Conservation (phyloP, 2,888 invertebrate genomes). For the Epiblema foenella region DNA sequence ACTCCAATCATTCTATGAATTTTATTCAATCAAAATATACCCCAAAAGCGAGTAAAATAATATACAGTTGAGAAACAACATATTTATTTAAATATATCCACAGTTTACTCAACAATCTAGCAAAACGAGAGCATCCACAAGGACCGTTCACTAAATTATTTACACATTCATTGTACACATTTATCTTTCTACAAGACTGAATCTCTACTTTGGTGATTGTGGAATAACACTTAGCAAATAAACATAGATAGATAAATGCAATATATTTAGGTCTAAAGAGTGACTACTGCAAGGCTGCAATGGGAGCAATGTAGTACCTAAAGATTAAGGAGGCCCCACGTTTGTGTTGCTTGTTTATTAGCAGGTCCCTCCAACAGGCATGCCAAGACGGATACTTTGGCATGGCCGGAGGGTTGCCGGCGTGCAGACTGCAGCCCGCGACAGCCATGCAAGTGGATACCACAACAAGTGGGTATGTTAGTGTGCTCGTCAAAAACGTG, state of each 20-base stretch:
- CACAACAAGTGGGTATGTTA: conserved; percentile 97
- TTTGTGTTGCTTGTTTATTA: conserved; percentile 90
- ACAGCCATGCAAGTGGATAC: conserved; percentile 97
- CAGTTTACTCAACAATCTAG: conserved; percentile 77
- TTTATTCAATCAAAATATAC: conserved; percentile 46
- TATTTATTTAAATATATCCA: conserved; percentile 79
- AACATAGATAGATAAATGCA: conserved; percentile 77
- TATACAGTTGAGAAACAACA: conserved; percentile 69
- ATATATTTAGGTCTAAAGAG: conserved; percentile 57
- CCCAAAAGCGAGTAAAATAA: conserved; percentile 49
- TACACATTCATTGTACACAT: conserved; percentile 76
- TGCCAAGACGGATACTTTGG: conserved; percentile 92
- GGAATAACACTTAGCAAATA: conserved; percentile 83
- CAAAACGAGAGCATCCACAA: conserved; percentile 74
- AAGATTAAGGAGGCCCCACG: conserved; percentile 93
- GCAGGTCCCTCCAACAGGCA: conserved; percentile 92
- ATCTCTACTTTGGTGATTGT: conserved; percentile 78
- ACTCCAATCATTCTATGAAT: conserved; percentile 45
- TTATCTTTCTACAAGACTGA: conserved; percentile 61
- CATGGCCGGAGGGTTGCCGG: conserved; percentile 94
- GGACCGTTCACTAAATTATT: conserved; percentile 80
- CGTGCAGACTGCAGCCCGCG: conserved; percentile 90
- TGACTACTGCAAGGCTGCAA: conserved; percentile 72
- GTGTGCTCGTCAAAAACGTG: conserved; percentile 90
- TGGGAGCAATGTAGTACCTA: conserved; percentile 87